Base-by-base conservation (phyloP, 1,140 invertebrate genomes). In the Meloidogyne exigua region DNA sequence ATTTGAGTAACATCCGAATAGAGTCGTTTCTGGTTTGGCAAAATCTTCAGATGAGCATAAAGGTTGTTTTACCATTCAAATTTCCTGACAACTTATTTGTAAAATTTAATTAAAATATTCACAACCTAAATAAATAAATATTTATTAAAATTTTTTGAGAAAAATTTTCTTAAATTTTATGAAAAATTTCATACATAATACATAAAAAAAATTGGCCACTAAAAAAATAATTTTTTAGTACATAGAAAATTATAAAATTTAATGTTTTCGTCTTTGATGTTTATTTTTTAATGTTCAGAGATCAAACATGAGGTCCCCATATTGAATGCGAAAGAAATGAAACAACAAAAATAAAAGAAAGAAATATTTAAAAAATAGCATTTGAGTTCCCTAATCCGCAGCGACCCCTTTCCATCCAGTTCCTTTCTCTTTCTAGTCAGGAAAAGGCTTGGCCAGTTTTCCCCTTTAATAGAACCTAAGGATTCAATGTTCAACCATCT, bases 1-100 rank as follows among this genome's bases (percentile, higher is more conserved):
- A 73, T 80, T 80, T 18, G 23, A 4, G 44, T 49, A 80, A 9
- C 11, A 2, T 32, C 84, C 70, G 65, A 72, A 80, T n/a, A 57
- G 7, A 1, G 49, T n/a, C 5, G 1, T 57, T 21, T 28, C 13
- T 32, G 79, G 79, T 44, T 82, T 77, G 2, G 77, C 81, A 70
- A 80, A 80, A 39, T 23, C 49, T 36, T 32, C 78, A 57, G 49
- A 9, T 21, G 9, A 57, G 5, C n/a, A n/a, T n/a, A n/a, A 57
- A 57, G 49, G n/a, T n/a, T 57, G 49, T 57, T 57, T 18, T 57
- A n/a, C 49, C 49, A 57, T 57, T n/a, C 7, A n/a, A 57, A 57
- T 9, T 57, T 57, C 1, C 7, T 57, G 0, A 57, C 0, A 21
- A 57, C 7, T 39, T 39, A n/a, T n/a, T 57, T 57, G 5, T 57